These are phyloP conservation scores for Lasioglossum lativentre DNA, from an alignment of 2,888 invertebrate species.

Conservation along the genomic window DNA sequence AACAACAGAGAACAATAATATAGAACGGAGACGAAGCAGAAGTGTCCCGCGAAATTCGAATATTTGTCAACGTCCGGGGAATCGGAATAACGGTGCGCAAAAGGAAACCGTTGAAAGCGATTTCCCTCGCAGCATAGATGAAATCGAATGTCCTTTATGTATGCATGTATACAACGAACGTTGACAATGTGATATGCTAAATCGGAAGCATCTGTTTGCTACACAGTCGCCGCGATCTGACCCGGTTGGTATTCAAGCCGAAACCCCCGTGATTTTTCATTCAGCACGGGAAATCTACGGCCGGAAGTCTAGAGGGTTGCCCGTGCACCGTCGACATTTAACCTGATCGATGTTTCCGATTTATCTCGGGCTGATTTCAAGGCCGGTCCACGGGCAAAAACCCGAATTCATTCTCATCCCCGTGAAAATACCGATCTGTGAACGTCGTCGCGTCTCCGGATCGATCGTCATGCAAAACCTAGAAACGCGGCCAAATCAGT, in stretches of 20 bases:
- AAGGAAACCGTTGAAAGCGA: constrained; percentile 39
- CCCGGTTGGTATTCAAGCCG: constrained; percentile 56
- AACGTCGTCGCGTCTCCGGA: constrained; percentile 26
- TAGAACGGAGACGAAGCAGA: not conserved
- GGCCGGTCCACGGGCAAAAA: constrained; percentile 15
- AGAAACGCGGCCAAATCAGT: not conserved
- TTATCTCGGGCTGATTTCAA: constrained; percentile 56
- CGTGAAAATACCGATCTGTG: constrained; percentile 37
- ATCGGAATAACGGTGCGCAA: constrained; percentile 8
- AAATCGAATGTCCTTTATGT: constrained; percentile 51
- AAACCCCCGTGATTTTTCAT: constrained; percentile 58
- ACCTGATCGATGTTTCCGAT: constrained; percentile 64
- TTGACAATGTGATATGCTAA: constrained; percentile 62
- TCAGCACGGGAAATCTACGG: constrained; percentile 48
- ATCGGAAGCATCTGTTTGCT: constrained; percentile 61
- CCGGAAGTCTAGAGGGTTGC: constrained; percentile 32
- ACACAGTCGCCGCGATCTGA: constrained; percentile 36
- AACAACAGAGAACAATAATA: not conserved
- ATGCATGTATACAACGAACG: constrained; percentile 52
- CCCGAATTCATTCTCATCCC: constrained; percentile 37
- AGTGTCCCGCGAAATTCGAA: not conserved
- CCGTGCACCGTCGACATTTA: constrained; percentile 54
- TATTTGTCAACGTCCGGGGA: constrained; percentile 7
- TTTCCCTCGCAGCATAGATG: constrained; percentile 26
- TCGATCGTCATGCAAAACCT: not conserved